These are phyloP conservation scores for Calliopsis andreniformis DNA, from an alignment of 1,140 invertebrate species.

Conservation along the genomic window DNA sequence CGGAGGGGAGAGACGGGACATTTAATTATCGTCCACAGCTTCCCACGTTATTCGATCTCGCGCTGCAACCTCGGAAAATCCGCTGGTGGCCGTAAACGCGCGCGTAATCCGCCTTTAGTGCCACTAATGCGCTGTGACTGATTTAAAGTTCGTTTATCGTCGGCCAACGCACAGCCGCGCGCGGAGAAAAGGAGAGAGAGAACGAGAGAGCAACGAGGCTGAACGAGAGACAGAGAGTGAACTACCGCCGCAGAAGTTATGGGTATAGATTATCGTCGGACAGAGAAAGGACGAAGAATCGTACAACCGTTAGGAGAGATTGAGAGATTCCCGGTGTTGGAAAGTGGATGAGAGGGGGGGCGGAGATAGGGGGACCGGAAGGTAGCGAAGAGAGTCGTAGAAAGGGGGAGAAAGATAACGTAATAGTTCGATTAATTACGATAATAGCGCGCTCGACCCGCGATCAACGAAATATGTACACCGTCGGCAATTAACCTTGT, in stretches of 20 bases:
- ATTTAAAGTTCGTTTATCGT: slow-evolving; percentile 60
- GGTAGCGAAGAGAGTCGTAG: slow-evolving; percentile 1
- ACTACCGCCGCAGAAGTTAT: slow-evolving; percentile 51
- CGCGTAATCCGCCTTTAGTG: slow-evolving; percentile 41
- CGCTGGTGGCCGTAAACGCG: background rate
- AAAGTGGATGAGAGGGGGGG: slow-evolving; percentile 38
- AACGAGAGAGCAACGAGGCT: too few relatives aligned
- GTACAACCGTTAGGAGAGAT: slow-evolving; percentile 61
- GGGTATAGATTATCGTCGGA: slow-evolving; percentile 59
- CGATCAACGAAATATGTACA: slow-evolving; percentile 23
- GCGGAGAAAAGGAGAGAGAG: background rate
- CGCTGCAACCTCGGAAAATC: slow-evolving; percentile 28
- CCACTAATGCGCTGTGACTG: slow-evolving; percentile 53
- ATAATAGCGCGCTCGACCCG: slow-evolving; percentile 39
- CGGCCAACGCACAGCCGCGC: background rate
- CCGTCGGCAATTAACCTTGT: slow-evolving; percentile 55
- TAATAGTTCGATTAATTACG: slow-evolving; percentile 55
- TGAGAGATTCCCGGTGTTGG: slow-evolving; percentile 54
- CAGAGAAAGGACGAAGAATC: slow-evolving; percentile 50
- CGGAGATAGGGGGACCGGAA: slow-evolving; percentile 4
- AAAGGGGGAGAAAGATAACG: slow-evolving; percentile 44
- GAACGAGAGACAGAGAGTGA: slow-evolving; percentile 1
- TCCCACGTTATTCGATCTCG: slow-evolving; percentile 58
- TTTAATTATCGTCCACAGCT: slow-evolving; percentile 54
- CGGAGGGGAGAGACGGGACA: slow-evolving; percentile 10